A percentile compares a stretch with the other conserved stretches of the same genome.
These are phyloP conservation scores for Tholera decimalis DNA, from an alignment of 2,888 invertebrate species.

Conservation along the genomic window DNA sequence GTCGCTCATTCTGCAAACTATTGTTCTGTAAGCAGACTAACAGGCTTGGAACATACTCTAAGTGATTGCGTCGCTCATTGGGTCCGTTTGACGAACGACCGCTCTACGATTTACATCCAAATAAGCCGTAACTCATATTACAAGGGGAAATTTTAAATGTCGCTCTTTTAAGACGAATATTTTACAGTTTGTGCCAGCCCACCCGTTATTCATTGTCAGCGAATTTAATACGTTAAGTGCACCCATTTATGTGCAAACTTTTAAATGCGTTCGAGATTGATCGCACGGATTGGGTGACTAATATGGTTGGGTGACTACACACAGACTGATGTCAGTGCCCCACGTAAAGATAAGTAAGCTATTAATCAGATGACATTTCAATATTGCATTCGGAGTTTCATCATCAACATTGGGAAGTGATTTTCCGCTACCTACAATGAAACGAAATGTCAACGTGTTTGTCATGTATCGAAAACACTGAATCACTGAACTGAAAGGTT, in stretches of 20 bases:
- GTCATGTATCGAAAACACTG: constrained; percentile 33
- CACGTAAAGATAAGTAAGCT: constrained; percentile 35
- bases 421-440: constrained; percentile 10
- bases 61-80: constrained; percentile 86
- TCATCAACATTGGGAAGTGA: constrained; percentile 13
- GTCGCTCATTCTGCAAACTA: constrained; percentile 34
- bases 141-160: constrained; percentile 85
- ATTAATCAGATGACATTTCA: constrained; percentile 57
- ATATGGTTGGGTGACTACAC: constrained; percentile 54
- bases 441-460: constrained; percentile 26
- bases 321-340: constrained; percentile 38
- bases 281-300: constrained; percentile 73
- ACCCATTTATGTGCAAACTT: constrained; percentile 80
- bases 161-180: constrained; percentile 86
- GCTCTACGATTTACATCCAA: constrained; percentile 80
- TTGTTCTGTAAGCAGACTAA: constrained; percentile 73
- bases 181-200: constrained; percentile 75
- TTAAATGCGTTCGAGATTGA: constrained; percentile 78
- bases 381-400: constrained; percentile 22
- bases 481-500: constrained; percentile 26
- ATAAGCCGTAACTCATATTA: constrained; percentile 87
- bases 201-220: constrained; percentile 82
- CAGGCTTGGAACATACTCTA: constrained; percentile 83
- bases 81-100: constrained; percentile 82
- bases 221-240: constrained; percentile 89